Evolutionary conservation across 2,797 vertebrate genomes (phyloP), one percentile per base, ranked within the genome.

Genomic region (Antennarius maculatus): DNA sequence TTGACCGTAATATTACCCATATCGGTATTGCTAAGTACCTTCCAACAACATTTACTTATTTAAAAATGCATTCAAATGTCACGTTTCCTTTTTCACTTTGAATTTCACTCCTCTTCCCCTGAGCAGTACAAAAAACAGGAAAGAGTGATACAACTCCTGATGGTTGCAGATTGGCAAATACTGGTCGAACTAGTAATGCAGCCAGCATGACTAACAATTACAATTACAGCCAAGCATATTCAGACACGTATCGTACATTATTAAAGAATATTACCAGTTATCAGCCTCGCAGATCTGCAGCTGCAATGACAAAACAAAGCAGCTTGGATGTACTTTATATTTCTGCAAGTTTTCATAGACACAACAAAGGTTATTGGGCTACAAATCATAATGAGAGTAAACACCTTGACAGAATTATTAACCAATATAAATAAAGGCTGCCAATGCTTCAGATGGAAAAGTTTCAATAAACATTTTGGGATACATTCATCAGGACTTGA

Each of bases 341-440:
- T 66, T 49, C 6, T 45, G 17, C 16, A 46, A 5, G 6, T 42
- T 42, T 13, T 69, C 18, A 69, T 34, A 80, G 48, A 81, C 76
- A 77, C 52, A 83, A 75, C 58, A 66, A 37, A 62, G 52, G 7
- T 47, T 41, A 59, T 6, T 5, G 10, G 52, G 48, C 42, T 9
- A 73, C 79, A 58, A 76, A 85, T 89, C 61, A 61, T 62, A 23
- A 56, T 52, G 7, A 58, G 2, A 68, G 58, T 54, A 43, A 54
- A 41, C 27, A 46, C 4, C 16, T 48, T 79, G 79, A 81, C 78
- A 85, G 65, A 46, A 43, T 50, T 58, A 77, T 76, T 79, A 76
- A 62, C 34, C 42, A 16, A 53, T 47, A 63, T 66, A 31, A 68
- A 68, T 37, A 50, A 34, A 62, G 5, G 57, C 41, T 77, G 57